phyloP scores from a whole-genome alignment of 2,113 vertebrate species.

The Neogobius melanostomus region DNA sequence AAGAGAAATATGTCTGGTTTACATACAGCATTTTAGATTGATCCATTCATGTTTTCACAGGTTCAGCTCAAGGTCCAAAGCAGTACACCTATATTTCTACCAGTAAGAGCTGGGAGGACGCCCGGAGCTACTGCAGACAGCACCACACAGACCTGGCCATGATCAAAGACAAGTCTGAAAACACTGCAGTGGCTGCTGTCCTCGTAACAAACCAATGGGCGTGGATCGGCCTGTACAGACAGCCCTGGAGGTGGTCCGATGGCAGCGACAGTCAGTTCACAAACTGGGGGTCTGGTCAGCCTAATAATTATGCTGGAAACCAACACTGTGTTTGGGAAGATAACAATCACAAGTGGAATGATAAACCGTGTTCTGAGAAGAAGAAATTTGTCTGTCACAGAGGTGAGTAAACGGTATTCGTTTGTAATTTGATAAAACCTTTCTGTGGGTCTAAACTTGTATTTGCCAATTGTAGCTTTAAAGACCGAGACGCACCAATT shows the following conservation, averaged over 20 bases:
- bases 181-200: background rate
- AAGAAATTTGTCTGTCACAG: background rate
- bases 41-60: background rate
- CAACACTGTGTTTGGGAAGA: background rate
- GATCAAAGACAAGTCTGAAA: background rate
- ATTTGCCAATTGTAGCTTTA: background rate
- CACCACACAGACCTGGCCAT: background rate
- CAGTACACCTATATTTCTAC: background rate
- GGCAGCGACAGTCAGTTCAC: background rate
- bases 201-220: background rate
- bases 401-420: background rate
- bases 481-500: background rate
- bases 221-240: background rate
- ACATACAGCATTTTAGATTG: no score
- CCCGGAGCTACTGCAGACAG: background rate
- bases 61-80: background rate
- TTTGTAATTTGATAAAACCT: background rate
- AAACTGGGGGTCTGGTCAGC: background rate
- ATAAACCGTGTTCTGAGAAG: background rate
- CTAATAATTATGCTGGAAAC: background rate
- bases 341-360: background rate
- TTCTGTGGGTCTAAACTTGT: background rate
- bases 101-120: background rate
- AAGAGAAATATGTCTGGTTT: no score
- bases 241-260: slow-evolving; percentile 1